Percentiles rank a stretch among this genome's conserved stretches.
These are phyloP conservation scores for Notocelia uddmanniana DNA, from an alignment of 2,888 invertebrate species.

Conservation along the genomic window DNA sequence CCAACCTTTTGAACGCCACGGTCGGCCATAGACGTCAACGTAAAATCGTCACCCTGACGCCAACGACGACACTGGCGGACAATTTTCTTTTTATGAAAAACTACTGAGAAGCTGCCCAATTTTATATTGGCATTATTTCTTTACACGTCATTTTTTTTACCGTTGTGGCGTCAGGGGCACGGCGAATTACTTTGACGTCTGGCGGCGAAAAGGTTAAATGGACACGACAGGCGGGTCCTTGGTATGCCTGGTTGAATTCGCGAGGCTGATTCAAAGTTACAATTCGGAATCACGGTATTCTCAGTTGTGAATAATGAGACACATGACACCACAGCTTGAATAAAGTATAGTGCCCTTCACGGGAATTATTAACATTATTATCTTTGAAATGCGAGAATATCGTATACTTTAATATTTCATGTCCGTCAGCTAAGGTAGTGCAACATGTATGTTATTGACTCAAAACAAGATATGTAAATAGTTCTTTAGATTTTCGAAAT, in stretches of 20 bases:
- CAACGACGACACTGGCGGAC: too few relatives aligned
- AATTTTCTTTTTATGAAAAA: too few relatives aligned
- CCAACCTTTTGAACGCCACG: too few relatives aligned
- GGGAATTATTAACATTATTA: neutral
- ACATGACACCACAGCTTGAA: conserved; percentile 15
- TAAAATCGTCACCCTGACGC: too few relatives aligned
- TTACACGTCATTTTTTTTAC: too few relatives aligned
- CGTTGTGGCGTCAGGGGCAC: too few relatives aligned
- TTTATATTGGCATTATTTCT: too few relatives aligned
- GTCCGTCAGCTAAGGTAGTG: neutral
- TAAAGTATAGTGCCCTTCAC: neutral
- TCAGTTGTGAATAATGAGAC: conserved; percentile 9
- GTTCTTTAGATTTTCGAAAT: conserved; percentile 1
- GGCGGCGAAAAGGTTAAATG: too few relatives aligned
- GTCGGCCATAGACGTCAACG: too few relatives aligned
- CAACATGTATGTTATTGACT: neutral
- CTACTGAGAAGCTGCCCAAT: too few relatives aligned
- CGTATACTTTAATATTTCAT: conserved; percentile 19
- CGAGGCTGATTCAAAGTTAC: neutral
- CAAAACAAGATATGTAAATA: neutral
- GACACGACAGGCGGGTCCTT: neutral
- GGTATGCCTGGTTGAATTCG: neutral
- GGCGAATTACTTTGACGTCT: too few relatives aligned
- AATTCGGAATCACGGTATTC: neutral
- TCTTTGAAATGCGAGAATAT: neutral